Percentiles rank a stretch among this genome's conserved stretches.
Evolutionary conservation across 2,113 vertebrate genomes (phyloP).

Genomic region (Pluvianellus socialis): DNA sequence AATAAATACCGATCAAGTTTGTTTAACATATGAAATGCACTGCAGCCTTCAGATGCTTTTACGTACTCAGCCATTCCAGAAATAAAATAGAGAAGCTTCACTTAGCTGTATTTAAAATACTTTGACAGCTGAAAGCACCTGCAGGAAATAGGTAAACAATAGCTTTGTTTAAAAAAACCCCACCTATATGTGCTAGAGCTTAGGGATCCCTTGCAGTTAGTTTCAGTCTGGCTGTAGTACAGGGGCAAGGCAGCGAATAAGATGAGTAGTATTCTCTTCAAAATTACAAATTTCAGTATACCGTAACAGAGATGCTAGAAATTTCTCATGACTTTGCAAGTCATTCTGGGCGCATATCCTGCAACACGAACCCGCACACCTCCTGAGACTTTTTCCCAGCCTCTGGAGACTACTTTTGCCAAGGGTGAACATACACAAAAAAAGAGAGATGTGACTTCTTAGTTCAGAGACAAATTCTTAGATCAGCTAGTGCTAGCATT

Average conservation of each 20-base stretch:
- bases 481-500: background rate
- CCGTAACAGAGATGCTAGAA: background rate
- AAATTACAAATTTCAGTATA: background rate
- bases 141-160: background rate
- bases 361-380: background rate
- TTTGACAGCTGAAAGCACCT: background rate
- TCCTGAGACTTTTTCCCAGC: background rate
- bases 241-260: background rate
- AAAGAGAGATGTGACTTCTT: background rate
- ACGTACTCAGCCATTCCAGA: background rate
- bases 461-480: background rate
- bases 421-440: background rate
- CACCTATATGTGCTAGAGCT: background rate
- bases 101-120: background rate
- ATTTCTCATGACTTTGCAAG: background rate
- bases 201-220: background rate
- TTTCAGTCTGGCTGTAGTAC: background rate
- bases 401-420: background rate
- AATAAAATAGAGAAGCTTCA: background rate
- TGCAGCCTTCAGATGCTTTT: background rate
- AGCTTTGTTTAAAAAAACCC: background rate
- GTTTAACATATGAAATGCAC: background rate
- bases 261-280: background rate
- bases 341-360: background rate
- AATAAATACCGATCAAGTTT: background rate